Evolutionary conservation across 2,888 invertebrate species (phyloP), one percentile per base, ranked within the genome.

Genomic region (Enoplolaimus lenunculus): DNA sequence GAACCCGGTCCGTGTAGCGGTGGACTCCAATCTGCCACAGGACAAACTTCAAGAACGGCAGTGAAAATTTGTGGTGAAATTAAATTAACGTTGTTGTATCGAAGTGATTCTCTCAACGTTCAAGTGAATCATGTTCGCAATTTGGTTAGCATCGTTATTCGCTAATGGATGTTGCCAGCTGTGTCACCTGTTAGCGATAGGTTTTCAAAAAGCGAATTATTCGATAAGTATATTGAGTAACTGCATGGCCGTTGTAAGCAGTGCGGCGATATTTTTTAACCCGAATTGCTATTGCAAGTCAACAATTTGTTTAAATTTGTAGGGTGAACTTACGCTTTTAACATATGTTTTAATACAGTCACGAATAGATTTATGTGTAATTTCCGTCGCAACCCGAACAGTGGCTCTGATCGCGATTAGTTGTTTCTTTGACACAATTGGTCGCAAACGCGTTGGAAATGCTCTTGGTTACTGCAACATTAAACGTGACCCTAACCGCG

Each of bases 71-170:
- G 87, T 75, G 90, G 90, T 1, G 88, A 90, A 81, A 85, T 91
- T 69, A 90, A 90, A 81, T 81, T 91, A 72, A 88, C 89, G 28
- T 82, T 91, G 73, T 87, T 88, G 78, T 90, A 89, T 81, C 86
- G 87, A 74, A 76, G 76, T 60, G 88, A 88, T 68, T 86, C 87
- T 7, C 85, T 91, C 70, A 87, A 87, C 73, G 87, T 91, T 34
- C 89, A 91, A 88, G 87, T 91, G 45, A 88, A 91, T 80, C 94
- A 95, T 84, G 93, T 91, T 2, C 88, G 92, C 80, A 90, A 91
- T 74, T 85, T 95, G 74, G 89, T 81, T 70, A n/a, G n/a, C n/a
- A n/a, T n/a, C 75, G 78, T 90, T 0, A 34, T n/a, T 28, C 66
- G 26, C 26, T 57, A 21, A 21, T 57, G 21, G 21, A 21, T 57